These are phyloP conservation scores for Fulmarus glacialis DNA, from an alignment of 2,113 vertebrate genomes.

Conservation along the genomic window DNA sequence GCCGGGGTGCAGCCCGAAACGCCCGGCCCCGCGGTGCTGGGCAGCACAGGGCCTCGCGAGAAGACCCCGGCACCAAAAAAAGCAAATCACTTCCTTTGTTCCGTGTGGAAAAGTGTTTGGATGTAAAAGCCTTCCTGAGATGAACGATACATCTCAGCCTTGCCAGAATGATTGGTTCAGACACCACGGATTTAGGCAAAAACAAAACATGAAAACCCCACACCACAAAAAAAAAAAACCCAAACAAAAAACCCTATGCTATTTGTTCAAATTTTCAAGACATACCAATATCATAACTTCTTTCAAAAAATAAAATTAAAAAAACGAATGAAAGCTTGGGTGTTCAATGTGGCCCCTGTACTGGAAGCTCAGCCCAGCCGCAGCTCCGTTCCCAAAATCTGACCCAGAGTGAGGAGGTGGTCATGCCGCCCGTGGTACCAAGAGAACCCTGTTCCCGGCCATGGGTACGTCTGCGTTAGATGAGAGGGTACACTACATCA, in stretches of 20 bases:
- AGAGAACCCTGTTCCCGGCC: neutral
- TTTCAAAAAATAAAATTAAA: neutral
- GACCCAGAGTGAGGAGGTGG: rapidly evolving
- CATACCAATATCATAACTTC: rapidly evolving
- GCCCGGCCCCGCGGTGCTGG: rapidly evolving
- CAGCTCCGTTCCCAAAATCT: neutral
- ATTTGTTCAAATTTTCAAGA: neutral
- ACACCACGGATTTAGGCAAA: rapidly evolving
- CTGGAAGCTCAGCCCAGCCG: neutral
- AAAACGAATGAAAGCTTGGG: rapidly evolving
- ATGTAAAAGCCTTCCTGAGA: neutral
- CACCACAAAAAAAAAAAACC: rapidly evolving
- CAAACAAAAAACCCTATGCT: neutral
- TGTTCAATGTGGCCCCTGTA: rapidly evolving
- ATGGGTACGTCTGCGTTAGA: rapidly evolving
- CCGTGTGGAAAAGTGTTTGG: rapidly evolving
- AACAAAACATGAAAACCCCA: rapidly evolving
- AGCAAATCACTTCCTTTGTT: neutral
- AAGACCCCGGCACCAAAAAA: neutral
- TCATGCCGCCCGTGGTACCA: rapidly evolving
- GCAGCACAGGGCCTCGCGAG: rapidly evolving
- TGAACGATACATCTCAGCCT: rapidly evolving
- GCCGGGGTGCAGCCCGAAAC: neutral
- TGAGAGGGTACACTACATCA: rapidly evolving
- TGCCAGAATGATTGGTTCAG: neutral